Conservation (phyloP, 2,113 vertebrate genomes). For the Aphelocoma coerulescens region DNA sequence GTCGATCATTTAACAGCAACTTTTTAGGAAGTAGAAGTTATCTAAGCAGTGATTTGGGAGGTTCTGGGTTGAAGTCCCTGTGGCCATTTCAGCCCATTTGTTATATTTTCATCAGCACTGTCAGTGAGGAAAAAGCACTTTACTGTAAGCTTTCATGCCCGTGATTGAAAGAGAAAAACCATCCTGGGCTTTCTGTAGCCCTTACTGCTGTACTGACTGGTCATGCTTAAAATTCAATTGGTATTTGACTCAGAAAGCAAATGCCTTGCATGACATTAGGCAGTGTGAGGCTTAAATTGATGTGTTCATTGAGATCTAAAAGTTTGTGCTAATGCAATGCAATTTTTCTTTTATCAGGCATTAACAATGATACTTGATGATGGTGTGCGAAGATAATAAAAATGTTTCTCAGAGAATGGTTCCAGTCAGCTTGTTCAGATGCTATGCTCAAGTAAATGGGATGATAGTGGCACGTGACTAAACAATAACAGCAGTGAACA, state of each 20-base stretch:
- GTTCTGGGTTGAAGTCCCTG: conserved; percentile 49
- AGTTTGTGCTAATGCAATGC: conserved; percentile 36
- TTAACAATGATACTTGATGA: conserved; percentile 31
- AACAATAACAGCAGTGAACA: conserved; percentile 1
- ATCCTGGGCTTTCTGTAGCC: conserved; percentile 30
- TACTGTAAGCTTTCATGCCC: conserved; percentile 47
- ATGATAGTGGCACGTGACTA: conserved; percentile 12
- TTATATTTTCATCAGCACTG: conserved; percentile 62
- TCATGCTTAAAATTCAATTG: conserved; percentile 66
- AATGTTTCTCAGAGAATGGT: conserved; percentile 16
- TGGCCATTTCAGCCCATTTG: conserved; percentile 47
- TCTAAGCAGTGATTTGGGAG: conserved; percentile 48
- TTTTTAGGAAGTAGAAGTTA: conserved; percentile 36
- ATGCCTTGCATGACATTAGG: conserved; percentile 48
- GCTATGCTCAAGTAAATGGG: conserved; percentile 35
- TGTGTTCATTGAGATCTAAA: conserved; percentile 40
- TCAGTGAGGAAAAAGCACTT: conserved; percentile 54
- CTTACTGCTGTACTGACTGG: conserved; percentile 40
- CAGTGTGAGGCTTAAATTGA: conserved; percentile 37
- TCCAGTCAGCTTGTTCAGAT: conserved; percentile 4
- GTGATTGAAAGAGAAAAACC: conserved; percentile 43
- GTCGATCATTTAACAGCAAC: conserved; percentile 43
- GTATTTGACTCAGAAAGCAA: conserved; percentile 62
- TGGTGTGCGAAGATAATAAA: conserved; percentile 28
- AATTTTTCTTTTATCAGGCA: conserved; percentile 50